Percentiles rank a stretch among this genome's conserved stretches.
phyloP scores from a whole-genome alignment of 2,888 invertebrate genomes.

The Rosalia funebris region DNA sequence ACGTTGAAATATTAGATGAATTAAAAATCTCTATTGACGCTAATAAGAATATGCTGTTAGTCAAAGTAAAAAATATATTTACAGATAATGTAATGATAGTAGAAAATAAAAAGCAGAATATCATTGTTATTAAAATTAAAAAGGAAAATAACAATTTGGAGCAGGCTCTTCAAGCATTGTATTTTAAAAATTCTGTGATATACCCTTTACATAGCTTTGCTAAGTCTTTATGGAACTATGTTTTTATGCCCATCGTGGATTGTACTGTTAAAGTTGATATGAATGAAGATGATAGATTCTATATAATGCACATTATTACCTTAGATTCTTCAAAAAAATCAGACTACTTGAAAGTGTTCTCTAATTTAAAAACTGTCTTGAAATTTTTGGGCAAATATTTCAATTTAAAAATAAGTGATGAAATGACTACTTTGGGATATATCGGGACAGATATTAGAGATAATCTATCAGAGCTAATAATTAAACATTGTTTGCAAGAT shows the following conservation, averaged over 20 bases:
- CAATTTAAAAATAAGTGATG: conserved; percentile 63
- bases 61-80: conserved; percentile 66
- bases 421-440: conserved; percentile 66
- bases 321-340: conserved; percentile 63
- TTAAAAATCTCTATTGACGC: conserved; percentile 65
- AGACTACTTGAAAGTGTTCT: conserved; percentile 67
- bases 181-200: conserved; percentile 56
- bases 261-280: conserved; percentile 25
- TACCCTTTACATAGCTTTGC: conserved; percentile 69
- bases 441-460: conserved; percentile 69
- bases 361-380: conserved; percentile 69
- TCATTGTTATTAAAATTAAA: conserved; percentile 60
- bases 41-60: conserved; percentile 64
- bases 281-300: conserved; percentile 20
- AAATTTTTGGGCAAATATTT: conserved; percentile 69
- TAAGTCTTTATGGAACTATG: conserved; percentile 68
- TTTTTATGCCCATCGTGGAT: conserved; percentile 71
- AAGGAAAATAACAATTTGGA: conserved; percentile 61
- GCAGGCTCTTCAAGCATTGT: conserved; percentile 62
- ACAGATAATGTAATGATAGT: conserved; percentile 64
- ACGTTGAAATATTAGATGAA: conserved; percentile 66
- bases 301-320: conserved; percentile 48
- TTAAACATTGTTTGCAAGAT: conserved; percentile 78
- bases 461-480: conserved; percentile 73
- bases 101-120: conserved; percentile 55